These are phyloP conservation scores for Eurosta solidaginis DNA, from an alignment of 1,140 invertebrate species.

Conservation along the genomic window DNA sequence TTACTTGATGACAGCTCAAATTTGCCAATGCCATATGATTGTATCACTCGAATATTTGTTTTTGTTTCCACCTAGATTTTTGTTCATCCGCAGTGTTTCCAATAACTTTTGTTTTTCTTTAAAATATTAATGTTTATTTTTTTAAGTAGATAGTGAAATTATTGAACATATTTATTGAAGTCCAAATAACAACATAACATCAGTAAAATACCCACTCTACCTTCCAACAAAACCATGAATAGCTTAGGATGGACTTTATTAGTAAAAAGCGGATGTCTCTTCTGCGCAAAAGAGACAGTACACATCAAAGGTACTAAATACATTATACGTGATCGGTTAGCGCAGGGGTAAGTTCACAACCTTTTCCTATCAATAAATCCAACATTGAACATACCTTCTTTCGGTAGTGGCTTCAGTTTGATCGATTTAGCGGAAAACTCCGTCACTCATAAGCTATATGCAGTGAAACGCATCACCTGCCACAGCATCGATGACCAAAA, in stretches of 20 bases:
- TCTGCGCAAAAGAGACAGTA: constrained; percentile 77
- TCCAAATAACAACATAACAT: too few relatives aligned
- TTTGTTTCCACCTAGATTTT: background rate
- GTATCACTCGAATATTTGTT: background rate
- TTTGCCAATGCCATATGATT: background rate
- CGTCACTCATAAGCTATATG: constrained; percentile 73
- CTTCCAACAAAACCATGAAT: constrained; percentile 63
- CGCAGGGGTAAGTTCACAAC: constrained; percentile 72
- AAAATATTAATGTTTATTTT: background rate
- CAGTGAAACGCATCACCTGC: constrained; percentile 81
- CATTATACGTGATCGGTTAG: constrained; percentile 71
- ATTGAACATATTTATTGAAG: background rate
- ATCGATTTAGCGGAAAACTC: constrained; percentile 79
- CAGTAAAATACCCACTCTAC: background rate
- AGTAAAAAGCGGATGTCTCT: constrained; percentile 75
- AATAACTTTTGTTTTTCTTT: background rate
- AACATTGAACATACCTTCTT: constrained; percentile 4
- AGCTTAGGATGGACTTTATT: constrained; percentile 71
- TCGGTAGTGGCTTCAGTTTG: constrained; percentile 78
- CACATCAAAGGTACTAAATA: constrained; percentile 74
- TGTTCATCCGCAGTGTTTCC: background rate
- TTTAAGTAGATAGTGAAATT: background rate
- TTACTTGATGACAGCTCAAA: background rate
- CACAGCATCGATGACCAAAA: constrained; percentile 80
- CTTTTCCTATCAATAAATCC: constrained; percentile 26